Evolutionary conservation across 2,888 invertebrate species (phyloP).

Genomic region (Tipula lateralis): DNA sequence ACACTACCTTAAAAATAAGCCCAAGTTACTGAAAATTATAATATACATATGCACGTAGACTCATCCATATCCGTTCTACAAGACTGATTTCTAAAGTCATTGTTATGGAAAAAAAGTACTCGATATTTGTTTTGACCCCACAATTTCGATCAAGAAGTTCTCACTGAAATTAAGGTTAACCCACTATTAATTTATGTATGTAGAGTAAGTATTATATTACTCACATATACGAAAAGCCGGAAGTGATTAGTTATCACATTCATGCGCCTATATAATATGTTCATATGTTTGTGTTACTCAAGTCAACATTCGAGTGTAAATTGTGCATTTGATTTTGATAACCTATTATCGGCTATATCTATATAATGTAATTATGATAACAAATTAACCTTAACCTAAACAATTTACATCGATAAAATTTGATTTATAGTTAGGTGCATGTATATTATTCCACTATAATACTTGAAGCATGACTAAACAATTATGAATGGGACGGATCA

Average conservation of each 20-base stretch:
- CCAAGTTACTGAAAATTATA: no score
- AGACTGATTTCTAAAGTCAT: background rate
- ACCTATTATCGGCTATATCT: background rate
- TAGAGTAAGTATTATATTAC: background rate
- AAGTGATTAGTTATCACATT: background rate
- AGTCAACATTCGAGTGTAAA: background rate
- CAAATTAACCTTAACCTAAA: slow-evolving; percentile 2
- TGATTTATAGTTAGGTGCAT: background rate
- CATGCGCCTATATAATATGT: background rate
- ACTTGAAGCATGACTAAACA: background rate
- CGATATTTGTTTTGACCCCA: background rate
- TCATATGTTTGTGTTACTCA: background rate
- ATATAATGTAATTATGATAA: background rate
- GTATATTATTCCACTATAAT: background rate
- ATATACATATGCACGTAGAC: no score
- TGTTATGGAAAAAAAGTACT: background rate
- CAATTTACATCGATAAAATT: background rate
- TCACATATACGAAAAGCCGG: background rate
- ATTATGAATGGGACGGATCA: background rate
- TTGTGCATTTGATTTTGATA: background rate
- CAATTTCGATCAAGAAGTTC: background rate
- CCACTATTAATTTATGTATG: background rate
- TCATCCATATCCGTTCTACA: background rate
- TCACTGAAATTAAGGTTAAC: background rate
- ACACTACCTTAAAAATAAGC: no score